These are phyloP conservation scores for Etheostoma perlongum DNA, from an alignment of 2,797 vertebrate genomes.

Conservation along the genomic window DNA sequence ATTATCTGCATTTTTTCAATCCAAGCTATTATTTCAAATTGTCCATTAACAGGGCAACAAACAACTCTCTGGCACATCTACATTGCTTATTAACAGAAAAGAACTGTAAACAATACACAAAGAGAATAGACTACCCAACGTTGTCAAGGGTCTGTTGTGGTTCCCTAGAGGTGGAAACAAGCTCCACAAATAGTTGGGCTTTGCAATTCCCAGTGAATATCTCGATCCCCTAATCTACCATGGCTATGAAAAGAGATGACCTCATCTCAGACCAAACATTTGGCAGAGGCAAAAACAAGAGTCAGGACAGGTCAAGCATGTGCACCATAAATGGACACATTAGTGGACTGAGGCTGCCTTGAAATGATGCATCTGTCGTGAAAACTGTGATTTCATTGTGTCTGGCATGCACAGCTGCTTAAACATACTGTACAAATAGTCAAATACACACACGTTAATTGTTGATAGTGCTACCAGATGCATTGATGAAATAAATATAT, in stretches of 20 bases:
- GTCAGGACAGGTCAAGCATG: slow-evolving; percentile 63
- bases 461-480: slow-evolving; percentile 16
- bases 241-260: slow-evolving; percentile 82
- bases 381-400: slow-evolving; percentile 42
- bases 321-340: slow-evolving; percentile 81
- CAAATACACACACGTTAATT: background rate
- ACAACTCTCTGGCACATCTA: slow-evolving; percentile 13
- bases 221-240: slow-evolving; percentile 74
- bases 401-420: slow-evolving; percentile 13
- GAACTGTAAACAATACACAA: slow-evolving; percentile 58
- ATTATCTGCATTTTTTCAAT: slow-evolving; percentile 51
- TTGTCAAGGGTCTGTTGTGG: slow-evolving; percentile 72
- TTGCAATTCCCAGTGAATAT: slow-evolving; percentile 71
- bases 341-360: slow-evolving; percentile 34
- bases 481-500: slow-evolving; percentile 50
- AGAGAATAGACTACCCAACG: slow-evolving; percentile 43
- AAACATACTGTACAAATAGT: slow-evolving; percentile 19
- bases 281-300: slow-evolving; percentile 63
- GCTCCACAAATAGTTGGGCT: slow-evolving; percentile 70
- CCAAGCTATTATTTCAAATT: slow-evolving; percentile 60
- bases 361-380: slow-evolving; percentile 50
- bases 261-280: slow-evolving; percentile 75
- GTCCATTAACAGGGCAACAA: slow-evolving; percentile 29
- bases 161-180: slow-evolving; percentile 72
- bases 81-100: slow-evolving; percentile 27